A percentile compares a stretch with the other conserved stretches of the same genome.
phyloP scores from a whole-genome alignment of 2,113 vertebrate genomes.

The Myotis yumanensis region DNA sequence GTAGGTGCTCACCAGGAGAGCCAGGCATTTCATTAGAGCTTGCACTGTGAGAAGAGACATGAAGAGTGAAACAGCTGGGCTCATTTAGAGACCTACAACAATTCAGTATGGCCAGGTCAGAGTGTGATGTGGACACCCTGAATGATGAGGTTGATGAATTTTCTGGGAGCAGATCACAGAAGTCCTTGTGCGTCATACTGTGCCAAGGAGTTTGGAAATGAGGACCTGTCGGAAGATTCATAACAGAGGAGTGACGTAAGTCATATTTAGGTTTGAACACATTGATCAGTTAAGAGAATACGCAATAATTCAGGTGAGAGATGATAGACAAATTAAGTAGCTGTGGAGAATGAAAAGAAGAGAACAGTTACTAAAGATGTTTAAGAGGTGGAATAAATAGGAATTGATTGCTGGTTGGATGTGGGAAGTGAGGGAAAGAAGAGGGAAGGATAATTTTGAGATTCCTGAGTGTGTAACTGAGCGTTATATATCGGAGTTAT shows the following conservation, averaged over 20 bases:
- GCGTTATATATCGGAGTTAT: neutral
- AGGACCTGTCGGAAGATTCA: neutral
- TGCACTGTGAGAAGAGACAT: neutral
- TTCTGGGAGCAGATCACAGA: conserved; percentile 1
- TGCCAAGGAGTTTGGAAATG: neutral
- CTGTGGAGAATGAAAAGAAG: neutral
- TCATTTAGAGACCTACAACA: neutral
- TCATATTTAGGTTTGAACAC: neutral
- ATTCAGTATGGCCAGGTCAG: neutral
- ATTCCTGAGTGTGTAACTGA: neutral
- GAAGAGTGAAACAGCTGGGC: neutral
- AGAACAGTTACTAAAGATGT: neutral
- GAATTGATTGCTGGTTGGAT: neutral
- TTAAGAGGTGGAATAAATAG: neutral
- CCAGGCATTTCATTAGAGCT: neutral
- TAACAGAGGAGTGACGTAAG: neutral
- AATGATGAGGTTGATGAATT: neutral
- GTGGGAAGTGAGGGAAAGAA: neutral
- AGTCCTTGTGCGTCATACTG: neutral
- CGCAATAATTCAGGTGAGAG: neutral
- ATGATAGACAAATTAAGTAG: neutral
- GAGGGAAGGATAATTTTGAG: neutral
- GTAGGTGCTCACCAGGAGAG: neutral
- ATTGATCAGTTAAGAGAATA: neutral
- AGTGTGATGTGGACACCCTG: neutral